A percentile compares a stretch with the other conserved stretches of the same genome.
Evolutionary conservation across 2,797 vertebrate genomes (phyloP).

Genomic region (Crenichthys baileyi): DNA sequence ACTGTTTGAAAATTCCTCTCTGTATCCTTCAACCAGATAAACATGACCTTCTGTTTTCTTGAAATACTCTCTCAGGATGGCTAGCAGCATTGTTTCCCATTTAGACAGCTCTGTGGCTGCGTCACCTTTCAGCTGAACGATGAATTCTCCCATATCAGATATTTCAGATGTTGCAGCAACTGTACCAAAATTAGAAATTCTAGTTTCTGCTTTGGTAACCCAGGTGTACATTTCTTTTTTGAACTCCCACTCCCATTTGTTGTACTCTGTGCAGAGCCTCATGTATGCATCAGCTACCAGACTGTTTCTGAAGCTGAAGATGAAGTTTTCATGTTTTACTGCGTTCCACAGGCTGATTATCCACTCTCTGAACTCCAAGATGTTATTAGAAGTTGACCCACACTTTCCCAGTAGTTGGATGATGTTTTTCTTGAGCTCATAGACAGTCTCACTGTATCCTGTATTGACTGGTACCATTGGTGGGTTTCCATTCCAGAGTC

Average conservation of each 20-base stretch:
- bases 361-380: constrained; percentile 77
- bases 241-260: constrained; percentile 76
- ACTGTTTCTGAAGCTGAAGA: constrained; percentile 81
- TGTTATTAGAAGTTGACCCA: constrained; percentile 47
- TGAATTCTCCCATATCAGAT: constrained; percentile 21
- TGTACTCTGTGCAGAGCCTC: constrained; percentile 62
- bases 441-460: constrained; percentile 82
- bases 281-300: constrained; percentile 74
- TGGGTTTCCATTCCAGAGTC: constrained; percentile 84
- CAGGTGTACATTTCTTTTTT: constrained; percentile 62
- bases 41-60: constrained; percentile 62
- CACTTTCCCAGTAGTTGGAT: constrained; percentile 66
- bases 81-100: constrained; percentile 50
- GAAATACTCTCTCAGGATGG: constrained; percentile 63
- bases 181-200: constrained; percentile 55
- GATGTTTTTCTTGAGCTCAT: constrained; percentile 80
- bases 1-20: constrained; percentile 65
- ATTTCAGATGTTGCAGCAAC: constrained; percentile 7
- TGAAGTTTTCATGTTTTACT: constrained; percentile 76
- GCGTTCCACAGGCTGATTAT: constrained; percentile 79
- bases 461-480: constrained; percentile 85
- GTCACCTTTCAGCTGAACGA: constrained; percentile 31
- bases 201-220: constrained; percentile 52
- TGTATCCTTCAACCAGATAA: constrained; percentile 69
- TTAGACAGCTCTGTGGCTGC: constrained; percentile 33